These are phyloP conservation scores for Chymomyza procnemis DNA, from an alignment of 2,888 invertebrate species.

Conservation along the genomic window DNA sequence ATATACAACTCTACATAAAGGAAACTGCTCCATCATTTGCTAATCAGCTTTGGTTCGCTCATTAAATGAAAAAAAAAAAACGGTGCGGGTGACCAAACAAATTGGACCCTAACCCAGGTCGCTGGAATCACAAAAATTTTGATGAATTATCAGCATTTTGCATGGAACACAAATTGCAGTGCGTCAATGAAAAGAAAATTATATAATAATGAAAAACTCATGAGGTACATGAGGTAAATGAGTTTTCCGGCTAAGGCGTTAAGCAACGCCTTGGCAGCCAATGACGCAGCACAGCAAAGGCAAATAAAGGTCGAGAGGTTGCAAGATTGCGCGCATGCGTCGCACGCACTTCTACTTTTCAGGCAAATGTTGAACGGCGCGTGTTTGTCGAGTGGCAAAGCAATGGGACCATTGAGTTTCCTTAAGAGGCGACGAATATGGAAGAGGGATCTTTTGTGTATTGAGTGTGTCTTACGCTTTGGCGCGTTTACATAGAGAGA, in stretches of 20 bases:
- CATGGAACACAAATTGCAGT: slow-evolving; percentile 50
- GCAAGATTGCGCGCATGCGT: slow-evolving; percentile 52
- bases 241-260: slow-evolving; percentile 15
- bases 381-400: slow-evolving; percentile 44
- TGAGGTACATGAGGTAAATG: slow-evolving; percentile 37
- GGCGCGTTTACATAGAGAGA: slow-evolving; percentile 2
- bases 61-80: background rate
- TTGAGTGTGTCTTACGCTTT: slow-evolving; percentile 7
- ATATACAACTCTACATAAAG: background rate
- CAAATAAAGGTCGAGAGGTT: slow-evolving; percentile 13
- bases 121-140: slow-evolving; percentile 19
- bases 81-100: slow-evolving; percentile 63
- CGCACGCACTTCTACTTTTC: slow-evolving; percentile 35
- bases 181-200: slow-evolving; percentile 47
- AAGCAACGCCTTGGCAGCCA: slow-evolving; percentile 41
- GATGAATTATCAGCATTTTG: slow-evolving; percentile 55
- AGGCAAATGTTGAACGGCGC: slow-evolving; percentile 44
- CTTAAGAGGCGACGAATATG: background rate
- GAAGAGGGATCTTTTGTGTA: background rate
- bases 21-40: slow-evolving; percentile 69
- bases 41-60: slow-evolving; percentile 45
- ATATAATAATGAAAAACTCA: slow-evolving; percentile 70
- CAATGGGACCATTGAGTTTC: slow-evolving; percentile 40
- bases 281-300: slow-evolving; percentile 47
- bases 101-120: slow-evolving; percentile 42